phyloP scores from a whole-genome alignment of 2,113 vertebrate species.

The Benitochromis conjunctus region DNA sequence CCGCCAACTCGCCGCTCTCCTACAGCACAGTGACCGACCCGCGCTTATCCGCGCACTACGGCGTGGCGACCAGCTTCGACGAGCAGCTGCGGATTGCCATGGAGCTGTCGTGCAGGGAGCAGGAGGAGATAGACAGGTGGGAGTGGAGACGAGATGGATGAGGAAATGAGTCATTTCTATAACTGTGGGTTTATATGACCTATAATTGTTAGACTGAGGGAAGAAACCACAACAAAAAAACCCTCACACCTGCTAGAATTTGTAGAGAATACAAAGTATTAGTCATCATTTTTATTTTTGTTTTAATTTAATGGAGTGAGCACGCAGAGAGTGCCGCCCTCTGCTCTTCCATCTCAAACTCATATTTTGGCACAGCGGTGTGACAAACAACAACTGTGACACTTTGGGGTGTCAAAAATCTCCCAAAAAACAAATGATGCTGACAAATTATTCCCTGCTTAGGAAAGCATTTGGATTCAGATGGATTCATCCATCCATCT shows the following conservation, averaged over 20 bases:
- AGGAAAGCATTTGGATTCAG: neutral
- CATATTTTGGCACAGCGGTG: neutral
- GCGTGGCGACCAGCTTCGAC: slow-evolving; percentile 76
- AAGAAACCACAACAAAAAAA: neutral
- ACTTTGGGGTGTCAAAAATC: neutral
- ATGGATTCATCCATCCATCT: neutral
- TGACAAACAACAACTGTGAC: neutral
- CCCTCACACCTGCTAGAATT: neutral
- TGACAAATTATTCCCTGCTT: neutral
- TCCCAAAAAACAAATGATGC: neutral
- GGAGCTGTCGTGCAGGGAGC: slow-evolving; percentile 86
- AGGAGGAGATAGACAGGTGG: slow-evolving; percentile 83
- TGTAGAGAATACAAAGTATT: neutral
- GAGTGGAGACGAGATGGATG: neutral
- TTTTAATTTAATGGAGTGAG: neutral
- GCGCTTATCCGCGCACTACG: slow-evolving; percentile 47
- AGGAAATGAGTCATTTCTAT: neutral
- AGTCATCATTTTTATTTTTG: neutral
- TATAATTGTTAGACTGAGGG: neutral
- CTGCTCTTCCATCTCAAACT: neutral
- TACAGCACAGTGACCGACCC: slow-evolving; percentile 61
- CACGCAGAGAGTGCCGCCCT: neutral
- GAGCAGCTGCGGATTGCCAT: slow-evolving; percentile 90
- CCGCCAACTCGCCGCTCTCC: slow-evolving; percentile 50
- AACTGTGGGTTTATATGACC: neutral